These are phyloP conservation scores for Apeltes quadracus DNA, from an alignment of 2,113 vertebrate species.

Conservation along the genomic window DNA sequence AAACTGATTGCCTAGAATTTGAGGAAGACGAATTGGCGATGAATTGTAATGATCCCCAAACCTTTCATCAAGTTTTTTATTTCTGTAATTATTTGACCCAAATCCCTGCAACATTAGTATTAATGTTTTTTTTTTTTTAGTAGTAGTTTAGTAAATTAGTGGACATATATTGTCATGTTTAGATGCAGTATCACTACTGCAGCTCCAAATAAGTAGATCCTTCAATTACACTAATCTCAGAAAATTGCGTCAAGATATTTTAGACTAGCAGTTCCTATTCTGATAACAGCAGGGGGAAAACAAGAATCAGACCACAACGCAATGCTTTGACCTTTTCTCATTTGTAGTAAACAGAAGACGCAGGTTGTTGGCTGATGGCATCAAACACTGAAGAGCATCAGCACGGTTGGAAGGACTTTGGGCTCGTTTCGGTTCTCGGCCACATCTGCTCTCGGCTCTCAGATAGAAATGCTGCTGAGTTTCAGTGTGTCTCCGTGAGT, in stretches of 20 bases:
- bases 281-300: neutral
- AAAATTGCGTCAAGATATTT: neutral
- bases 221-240: neutral
- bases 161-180: neutral
- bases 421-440: constrained; percentile 23
- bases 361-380: neutral
- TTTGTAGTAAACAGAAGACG: neutral
- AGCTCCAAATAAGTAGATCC: neutral
- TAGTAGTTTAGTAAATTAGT: too few relatives aligned
- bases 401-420: constrained; percentile 46
- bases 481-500: constrained; percentile 31
- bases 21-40: too few relatives aligned
- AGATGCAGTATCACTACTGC: neutral
- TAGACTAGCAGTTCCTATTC: neutral
- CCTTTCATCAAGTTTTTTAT: neutral
- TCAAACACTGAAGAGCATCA: neutral
- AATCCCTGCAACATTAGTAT: neutral
- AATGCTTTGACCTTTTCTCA: neutral
- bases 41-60: neutral
- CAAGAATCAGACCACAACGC: neutral
- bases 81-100: neutral
- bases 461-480: constrained; percentile 11
- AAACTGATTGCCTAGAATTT: neutral
- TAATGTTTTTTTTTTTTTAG: neutral
- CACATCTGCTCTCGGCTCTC: constrained; percentile 24